phyloP scores from a whole-genome alignment of 1,140 invertebrate genomes.

The Marisa cornuarietis region DNA sequence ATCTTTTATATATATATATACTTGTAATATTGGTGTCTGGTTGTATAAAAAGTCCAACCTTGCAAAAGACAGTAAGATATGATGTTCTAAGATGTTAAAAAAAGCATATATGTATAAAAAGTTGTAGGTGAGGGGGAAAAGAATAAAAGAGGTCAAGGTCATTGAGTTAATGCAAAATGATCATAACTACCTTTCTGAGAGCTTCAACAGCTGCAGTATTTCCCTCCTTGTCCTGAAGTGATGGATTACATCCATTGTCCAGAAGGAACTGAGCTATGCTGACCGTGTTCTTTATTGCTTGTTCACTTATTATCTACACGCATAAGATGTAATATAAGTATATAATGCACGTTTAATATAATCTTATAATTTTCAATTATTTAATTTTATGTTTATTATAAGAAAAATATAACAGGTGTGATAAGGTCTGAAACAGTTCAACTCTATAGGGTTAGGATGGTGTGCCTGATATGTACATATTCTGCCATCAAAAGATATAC shows the following conservation, averaged over 20 bases:
- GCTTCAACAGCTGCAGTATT: constrained; percentile 62
- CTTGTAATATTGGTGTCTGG: neutral
- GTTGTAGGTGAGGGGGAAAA: neutral
- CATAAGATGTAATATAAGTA: neutral
- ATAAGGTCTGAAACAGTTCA: no score
- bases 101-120: neutral
- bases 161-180: constrained; percentile 1
- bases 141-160: constrained; percentile 9
- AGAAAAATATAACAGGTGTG: no score
- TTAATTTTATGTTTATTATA: no score
- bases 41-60: no score
- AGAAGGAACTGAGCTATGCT: constrained; percentile 61
- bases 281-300: constrained; percentile 45
- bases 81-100: no score
- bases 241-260: constrained; percentile 61
- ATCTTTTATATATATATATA: neutral
- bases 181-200: constrained; percentile 51
- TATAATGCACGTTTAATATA: neutral
- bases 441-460: no score
- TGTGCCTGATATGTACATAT: no score
- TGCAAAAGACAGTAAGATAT: no score
- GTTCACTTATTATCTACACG: constrained; percentile 15
- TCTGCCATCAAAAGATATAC: no score
- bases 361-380: no score
- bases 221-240: constrained; percentile 49